These are phyloP conservation scores for Anarrhichthys ocellatus DNA, from an alignment of 2,113 vertebrate genomes.

Conservation along the genomic window DNA sequence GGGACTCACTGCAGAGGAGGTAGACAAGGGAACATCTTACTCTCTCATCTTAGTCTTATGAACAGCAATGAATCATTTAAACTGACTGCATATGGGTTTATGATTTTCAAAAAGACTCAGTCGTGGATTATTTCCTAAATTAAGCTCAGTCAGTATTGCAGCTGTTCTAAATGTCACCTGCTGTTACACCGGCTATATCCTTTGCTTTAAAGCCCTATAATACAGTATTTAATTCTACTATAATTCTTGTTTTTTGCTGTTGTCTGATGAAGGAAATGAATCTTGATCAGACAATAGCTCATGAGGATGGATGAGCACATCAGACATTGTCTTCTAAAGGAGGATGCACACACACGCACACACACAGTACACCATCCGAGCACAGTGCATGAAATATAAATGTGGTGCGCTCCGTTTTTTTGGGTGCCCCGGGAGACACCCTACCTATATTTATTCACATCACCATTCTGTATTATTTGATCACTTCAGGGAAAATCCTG, in stretches of 20 bases:
- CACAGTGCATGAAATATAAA: slow-evolving; percentile 58
- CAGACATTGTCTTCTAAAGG: neutral
- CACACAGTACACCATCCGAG: neutral
- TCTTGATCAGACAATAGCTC: slow-evolving; percentile 11
- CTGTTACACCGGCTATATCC: neutral
- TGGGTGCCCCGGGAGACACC: slow-evolving; percentile 23
- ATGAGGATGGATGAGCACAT: slow-evolving; percentile 2
- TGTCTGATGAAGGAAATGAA: neutral
- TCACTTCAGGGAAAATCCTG: slow-evolving; percentile 38
- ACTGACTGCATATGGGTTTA: neutral
- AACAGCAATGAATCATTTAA: slow-evolving; percentile 9
- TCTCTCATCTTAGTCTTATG: neutral
- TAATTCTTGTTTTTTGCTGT: neutral
- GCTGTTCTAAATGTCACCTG: neutral
- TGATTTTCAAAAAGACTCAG: neutral
- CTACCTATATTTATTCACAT: slow-evolving; percentile 59
- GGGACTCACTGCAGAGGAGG: slow-evolving; percentile 7
- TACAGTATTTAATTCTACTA: neutral
- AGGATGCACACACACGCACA: slow-evolving; percentile 37
- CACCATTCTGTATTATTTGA: slow-evolving; percentile 47
- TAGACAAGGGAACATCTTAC: neutral
- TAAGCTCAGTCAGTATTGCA: neutral
- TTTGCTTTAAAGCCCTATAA: neutral
- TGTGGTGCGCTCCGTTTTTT: slow-evolving; percentile 31
- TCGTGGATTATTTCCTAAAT: neutral